Evolutionary conservation across 2,797 vertebrate species (phyloP).

Genomic region (Darevskia mixta): DNA sequence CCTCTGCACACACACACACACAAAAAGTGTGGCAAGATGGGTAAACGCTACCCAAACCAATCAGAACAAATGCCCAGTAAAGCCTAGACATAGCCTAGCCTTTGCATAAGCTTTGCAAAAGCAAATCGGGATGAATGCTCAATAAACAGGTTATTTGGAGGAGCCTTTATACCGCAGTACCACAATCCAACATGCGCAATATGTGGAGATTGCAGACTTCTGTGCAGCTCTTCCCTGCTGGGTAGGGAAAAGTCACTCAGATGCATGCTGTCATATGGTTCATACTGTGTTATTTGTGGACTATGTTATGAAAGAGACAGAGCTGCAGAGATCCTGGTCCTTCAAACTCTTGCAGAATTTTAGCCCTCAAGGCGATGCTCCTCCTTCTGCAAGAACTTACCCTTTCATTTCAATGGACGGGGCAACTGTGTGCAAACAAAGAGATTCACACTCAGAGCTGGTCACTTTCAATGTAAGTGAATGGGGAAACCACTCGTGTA

Average conservation of each 20-base stretch:
- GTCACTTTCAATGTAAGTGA: background rate
- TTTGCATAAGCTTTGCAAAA: too few relatives aligned
- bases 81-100: too few relatives aligned
- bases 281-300: background rate
- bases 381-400: background rate
- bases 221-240: background rate
- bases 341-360: background rate
- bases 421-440: background rate
- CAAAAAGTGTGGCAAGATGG: too few relatives aligned
- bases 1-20: too few relatives aligned
- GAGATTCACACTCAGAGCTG: background rate
- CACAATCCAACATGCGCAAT: background rate
- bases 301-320: background rate
- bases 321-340: background rate
- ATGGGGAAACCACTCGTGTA: background rate
- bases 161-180: background rate
- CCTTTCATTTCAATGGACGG: background rate
- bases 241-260: background rate
- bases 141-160: too few relatives aligned
- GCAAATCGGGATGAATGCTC: too few relatives aligned
- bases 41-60: too few relatives aligned
- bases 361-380: background rate
- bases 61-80: too few relatives aligned
- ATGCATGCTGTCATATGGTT: background rate
- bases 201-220: background rate